Percentiles rank a stretch among this genome's conserved stretches.
These are phyloP conservation scores for Lasioglossum pauxillum DNA, from an alignment of 2,888 invertebrate species.

Conservation along the genomic window DNA sequence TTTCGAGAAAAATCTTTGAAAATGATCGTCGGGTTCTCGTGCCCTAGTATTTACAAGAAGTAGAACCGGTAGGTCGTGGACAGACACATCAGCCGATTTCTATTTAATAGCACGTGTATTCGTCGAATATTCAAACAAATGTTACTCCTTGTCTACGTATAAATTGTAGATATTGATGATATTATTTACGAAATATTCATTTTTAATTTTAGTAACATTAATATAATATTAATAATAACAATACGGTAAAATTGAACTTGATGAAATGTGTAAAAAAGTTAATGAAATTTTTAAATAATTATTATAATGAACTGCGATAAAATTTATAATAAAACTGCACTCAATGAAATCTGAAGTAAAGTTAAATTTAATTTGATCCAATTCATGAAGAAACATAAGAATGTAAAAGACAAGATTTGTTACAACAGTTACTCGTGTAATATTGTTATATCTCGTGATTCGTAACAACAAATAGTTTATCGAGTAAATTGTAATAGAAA, in stretches of 20 bases:
- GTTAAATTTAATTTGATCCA: not conserved
- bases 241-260: no score
- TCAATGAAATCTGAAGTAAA: no score
- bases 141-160: not conserved
- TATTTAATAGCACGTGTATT: not conserved
- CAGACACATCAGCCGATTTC: not conserved
- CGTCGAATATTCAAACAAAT: not conserved
- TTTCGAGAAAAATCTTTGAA: not conserved
- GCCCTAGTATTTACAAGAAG: not conserved
- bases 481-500: not conserved
- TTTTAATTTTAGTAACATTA: not conserved
- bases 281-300: not conserved
- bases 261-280: no score
- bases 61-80: not conserved
- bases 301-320: not conserved
- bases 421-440: not conserved
- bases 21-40: not conserved
- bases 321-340: not conserved
- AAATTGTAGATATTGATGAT: not conserved
- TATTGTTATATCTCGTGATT: not conserved
- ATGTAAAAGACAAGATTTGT: not conserved
- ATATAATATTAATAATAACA: no score
- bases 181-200: not conserved
- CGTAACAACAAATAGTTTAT: not conserved
- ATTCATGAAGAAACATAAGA: not conserved